phyloP scores from a whole-genome alignment of 2,888 invertebrate genomes.

The Himalopsyche japonica region DNA sequence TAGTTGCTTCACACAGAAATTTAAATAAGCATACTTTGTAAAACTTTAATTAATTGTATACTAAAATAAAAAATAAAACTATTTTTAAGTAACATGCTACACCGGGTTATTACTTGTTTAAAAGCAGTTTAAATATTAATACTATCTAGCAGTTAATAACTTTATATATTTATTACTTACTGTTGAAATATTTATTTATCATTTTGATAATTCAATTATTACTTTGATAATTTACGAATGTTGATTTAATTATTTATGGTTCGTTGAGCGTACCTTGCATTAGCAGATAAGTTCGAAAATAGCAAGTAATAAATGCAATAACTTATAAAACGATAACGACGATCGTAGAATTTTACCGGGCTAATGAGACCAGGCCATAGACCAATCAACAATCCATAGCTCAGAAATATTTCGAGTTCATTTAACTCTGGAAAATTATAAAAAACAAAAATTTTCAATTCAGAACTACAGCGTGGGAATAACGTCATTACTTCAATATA shows the following conservation, averaged over 20 bases:
- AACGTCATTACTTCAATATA: neutral
- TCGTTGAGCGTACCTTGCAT: neutral
- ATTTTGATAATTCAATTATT: neutral
- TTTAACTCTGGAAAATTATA: slow-evolving; percentile 37
- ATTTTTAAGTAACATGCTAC: too few relatives aligned
- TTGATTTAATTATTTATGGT: neutral
- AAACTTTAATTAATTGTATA: too few relatives aligned
- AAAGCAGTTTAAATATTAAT: too few relatives aligned
- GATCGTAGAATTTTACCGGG: slow-evolving; percentile 9
- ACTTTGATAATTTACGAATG: neutral
- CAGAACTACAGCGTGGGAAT: slow-evolving; percentile 40
- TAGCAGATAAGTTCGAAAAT: slow-evolving; percentile 13
- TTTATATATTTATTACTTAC: too few relatives aligned
- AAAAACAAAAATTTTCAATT: slow-evolving; percentile 40
- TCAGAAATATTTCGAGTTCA: slow-evolving; percentile 40
- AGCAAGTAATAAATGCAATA: slow-evolving; percentile 34
- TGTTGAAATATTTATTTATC: too few relatives aligned
- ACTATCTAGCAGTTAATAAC: too few relatives aligned
- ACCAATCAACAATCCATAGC: slow-evolving; percentile 39
- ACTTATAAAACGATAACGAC: slow-evolving; percentile 39
- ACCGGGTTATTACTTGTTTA: too few relatives aligned
- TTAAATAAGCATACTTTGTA: too few relatives aligned
- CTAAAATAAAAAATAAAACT: too few relatives aligned
- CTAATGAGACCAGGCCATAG: slow-evolving; percentile 31
- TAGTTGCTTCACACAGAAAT: too few relatives aligned